phyloP scores from a whole-genome alignment of 2,888 invertebrate genomes.

The Euzophera pinguis region DNA sequence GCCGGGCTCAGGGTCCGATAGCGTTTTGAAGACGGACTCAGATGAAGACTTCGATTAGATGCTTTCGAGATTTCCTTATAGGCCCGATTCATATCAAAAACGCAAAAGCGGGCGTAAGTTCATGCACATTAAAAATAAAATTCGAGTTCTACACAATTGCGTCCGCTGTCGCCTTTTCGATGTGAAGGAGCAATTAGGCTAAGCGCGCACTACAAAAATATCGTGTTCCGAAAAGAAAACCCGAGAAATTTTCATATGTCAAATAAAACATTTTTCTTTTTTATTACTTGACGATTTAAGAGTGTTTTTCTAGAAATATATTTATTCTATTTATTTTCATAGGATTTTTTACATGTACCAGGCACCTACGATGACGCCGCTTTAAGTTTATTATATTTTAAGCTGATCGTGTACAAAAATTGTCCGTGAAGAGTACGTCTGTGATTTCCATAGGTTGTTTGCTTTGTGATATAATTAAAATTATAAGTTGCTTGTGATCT shows the following conservation, averaged over 20 bases:
- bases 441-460: conserved; percentile 31
- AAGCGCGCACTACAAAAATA: conserved; percentile 15
- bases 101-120: background rate
- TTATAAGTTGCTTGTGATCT: conserved; percentile 71
- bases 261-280: background rate
- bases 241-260: background rate
- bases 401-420: conserved; percentile 28
- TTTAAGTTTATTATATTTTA: conserved; percentile 17
- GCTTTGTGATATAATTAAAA: conserved; percentile 54
- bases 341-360: conserved; percentile 15
- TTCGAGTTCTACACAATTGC: background rate
- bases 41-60: conserved; percentile 72
- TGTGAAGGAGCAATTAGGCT: background rate
- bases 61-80: conserved; percentile 22
- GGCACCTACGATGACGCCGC: background rate
- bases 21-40: conserved; percentile 71
- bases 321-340: conserved; percentile 19
- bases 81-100: conserved; percentile 13
- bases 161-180: background rate
- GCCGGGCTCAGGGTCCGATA: conserved; percentile 68
- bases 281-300: background rate
- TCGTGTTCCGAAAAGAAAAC: background rate
- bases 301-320: conserved; percentile 11
- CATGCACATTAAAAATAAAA: background rate
- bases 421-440: conserved; percentile 24